phyloP scores from a whole-genome alignment of 2,888 invertebrate genomes.

The Lumbricus terrestris region DNA sequence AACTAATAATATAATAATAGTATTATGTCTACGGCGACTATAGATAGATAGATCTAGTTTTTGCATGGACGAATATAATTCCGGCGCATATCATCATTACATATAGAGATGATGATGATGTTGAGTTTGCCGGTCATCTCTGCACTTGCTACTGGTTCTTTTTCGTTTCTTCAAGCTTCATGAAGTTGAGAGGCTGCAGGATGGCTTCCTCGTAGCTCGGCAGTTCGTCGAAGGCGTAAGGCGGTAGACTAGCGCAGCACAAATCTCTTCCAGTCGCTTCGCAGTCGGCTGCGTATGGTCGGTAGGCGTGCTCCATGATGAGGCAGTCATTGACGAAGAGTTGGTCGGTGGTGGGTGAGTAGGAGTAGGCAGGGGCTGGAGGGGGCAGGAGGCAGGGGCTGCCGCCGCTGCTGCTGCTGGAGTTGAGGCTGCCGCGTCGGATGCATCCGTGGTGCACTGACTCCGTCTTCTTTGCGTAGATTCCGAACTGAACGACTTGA shows the following conservation, averaged over 20 bases:
- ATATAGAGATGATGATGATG: no score
- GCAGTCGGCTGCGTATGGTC: neutral
- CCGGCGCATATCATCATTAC: no score
- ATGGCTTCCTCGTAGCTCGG: conserved; percentile 22
- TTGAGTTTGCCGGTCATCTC: neutral
- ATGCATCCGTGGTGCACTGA: conserved; percentile 17
- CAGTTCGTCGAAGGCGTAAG: conserved; percentile 4
- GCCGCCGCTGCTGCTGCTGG: neutral
- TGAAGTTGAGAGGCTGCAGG: neutral
- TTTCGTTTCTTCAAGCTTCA: neutral
- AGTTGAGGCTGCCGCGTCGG: neutral
- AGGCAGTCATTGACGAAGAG: conserved; percentile 25
- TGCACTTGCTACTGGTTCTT: neutral
- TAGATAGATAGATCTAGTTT: no score
- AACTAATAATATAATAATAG: neutral
- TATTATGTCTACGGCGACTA: neutral
- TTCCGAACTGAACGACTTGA: neutral
- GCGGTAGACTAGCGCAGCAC: neutral
- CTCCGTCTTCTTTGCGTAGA: neutral
- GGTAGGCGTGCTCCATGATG: conserved; percentile 24
- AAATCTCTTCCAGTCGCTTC: neutral
- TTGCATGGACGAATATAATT: no score
- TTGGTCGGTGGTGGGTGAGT: neutral
- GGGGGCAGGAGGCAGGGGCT: neutral
- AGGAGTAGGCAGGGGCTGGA: no score